Base-by-base conservation (phyloP, 2,113 vertebrate species). In the Coryphaenoides rupestris region DNA sequence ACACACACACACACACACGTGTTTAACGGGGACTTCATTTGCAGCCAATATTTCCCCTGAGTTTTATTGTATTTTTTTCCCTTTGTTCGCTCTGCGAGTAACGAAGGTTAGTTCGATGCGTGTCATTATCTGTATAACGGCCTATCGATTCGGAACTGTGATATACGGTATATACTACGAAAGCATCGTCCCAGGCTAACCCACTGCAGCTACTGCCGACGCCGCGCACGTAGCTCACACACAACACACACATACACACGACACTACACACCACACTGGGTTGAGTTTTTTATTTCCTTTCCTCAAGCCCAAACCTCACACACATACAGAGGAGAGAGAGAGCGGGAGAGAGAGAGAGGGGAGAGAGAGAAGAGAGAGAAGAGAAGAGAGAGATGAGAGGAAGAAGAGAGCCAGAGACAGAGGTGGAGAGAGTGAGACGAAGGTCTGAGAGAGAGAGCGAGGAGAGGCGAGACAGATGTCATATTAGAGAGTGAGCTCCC, bases 91-190 rank as follows among this genome's bases (percentile, higher is more conserved):
- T 59, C 33, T 49, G 7, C 47, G 33, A 45, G 46, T 77, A 72
- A 75, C 69, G 21, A 62, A n/a, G 65, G 69, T 83, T 82, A 60
- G 47, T 49, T 69, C 59, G n/a, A 22, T 21, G 57, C 68, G 59
- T 72, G 78, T 84, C 68, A 78, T 82, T 79, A 79, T 74, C 60
- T 49, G 63, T 72, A 76, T 81, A 78, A 75, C 65, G 28, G 40
- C 60, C 60, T 74, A 85, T 84, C 40, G 80, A 88, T 86, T 52
- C 49, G n/a, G 65, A 66, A 69, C 23, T 0, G 47, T 16, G 70
- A 40, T 40, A 12, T 9, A 40, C 28, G 28, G 79, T 65, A n/a
- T n/a, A 21, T 65, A 81, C 84, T 66, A 81, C 76, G 68, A 80
- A 84, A 83, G 60, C 56, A 40, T 12, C 67, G 63, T 68, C 75